Conservation (phyloP, 2,888 invertebrate species). For the Drosophila sordidapex region DNA sequence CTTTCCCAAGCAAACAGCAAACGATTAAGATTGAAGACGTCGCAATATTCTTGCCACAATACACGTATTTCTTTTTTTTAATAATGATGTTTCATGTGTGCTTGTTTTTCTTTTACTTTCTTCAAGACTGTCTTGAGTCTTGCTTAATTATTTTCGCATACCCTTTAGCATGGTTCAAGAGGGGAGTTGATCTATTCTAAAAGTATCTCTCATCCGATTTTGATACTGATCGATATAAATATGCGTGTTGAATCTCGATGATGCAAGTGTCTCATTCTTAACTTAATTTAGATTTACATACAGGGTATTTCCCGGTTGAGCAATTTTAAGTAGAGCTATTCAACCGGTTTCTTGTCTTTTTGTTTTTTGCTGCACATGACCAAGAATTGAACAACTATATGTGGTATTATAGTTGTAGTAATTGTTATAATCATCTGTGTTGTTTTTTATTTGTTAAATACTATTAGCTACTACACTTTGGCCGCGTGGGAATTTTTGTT, state of each 20-base stretch:
- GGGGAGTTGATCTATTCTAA: not conserved
- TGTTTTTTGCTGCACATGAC: constrained; percentile 23
- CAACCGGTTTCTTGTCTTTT: constrained; percentile 15
- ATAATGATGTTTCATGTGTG: constrained; percentile 4
- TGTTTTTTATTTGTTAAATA: constrained; percentile 6
- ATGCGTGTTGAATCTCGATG: not conserved
- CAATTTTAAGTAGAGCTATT: not conserved
- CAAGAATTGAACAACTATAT: constrained; percentile 53
- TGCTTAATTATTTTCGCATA: constrained; percentile 28
- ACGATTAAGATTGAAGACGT: constrained; percentile 43
- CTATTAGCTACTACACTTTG: constrained; percentile 49
- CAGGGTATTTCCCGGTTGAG: constrained; percentile 9
- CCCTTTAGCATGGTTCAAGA: constrained; percentile 16
- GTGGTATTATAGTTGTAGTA: constrained; percentile 20
- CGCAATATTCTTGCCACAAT: constrained; percentile 51
- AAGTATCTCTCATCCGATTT: not conserved
- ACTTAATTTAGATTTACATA: not conserved
- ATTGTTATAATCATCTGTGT: not conserved
- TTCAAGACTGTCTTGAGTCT: constrained; percentile 27
- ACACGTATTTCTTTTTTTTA: constrained; percentile 18
- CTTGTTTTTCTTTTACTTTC: constrained; percentile 61
- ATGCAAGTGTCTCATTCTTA: not conserved
- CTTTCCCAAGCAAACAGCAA: constrained; percentile 60
- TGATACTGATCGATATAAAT: not conserved
- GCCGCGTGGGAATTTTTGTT: constrained; percentile 58